Percentiles rank a stretch among this genome's conserved stretches.
Conservation (phyloP, 2,113 vertebrate species). For the Thamnaconus septentrionalis region DNA sequence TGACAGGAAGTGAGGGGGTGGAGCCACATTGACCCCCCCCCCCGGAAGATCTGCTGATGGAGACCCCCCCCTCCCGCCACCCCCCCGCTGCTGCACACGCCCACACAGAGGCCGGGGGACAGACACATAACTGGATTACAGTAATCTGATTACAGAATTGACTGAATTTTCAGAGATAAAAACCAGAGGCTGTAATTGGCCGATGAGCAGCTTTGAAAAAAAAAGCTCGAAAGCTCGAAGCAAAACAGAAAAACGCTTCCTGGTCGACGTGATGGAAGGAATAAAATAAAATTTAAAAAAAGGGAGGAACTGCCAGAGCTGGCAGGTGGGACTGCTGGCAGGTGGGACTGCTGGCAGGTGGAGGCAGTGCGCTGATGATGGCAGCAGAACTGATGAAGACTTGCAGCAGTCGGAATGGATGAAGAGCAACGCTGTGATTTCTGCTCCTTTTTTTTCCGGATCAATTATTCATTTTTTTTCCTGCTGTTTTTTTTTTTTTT, state of each 20-base stretch:
- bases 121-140: conserved; percentile 66
- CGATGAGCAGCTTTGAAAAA: conserved; percentile 39
- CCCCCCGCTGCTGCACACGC: conserved; percentile 15
- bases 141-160: conserved; percentile 68
- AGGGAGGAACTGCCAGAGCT: no score
- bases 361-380: no score
- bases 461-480: neutral
- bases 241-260: conserved; percentile 14
- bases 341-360: no score
- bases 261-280: conserved; percentile 5
- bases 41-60: no score
- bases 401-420: neutral
- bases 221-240: neutral
- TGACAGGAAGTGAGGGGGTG: no score
- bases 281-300: no score
- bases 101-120: conserved; percentile 53
- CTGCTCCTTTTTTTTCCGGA: no score
- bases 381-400: no score
- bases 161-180: conserved; percentile 26
- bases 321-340: no score
- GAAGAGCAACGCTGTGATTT: neutral
- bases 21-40: no score
- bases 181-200: conserved; percentile 32
- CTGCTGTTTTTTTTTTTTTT: neutral
- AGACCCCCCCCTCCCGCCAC: no score